A percentile compares a stretch with the other conserved stretches of the same genome.
Conservation (phyloP, 2,888 invertebrate species). For the Limnephilus auricula region DNA sequence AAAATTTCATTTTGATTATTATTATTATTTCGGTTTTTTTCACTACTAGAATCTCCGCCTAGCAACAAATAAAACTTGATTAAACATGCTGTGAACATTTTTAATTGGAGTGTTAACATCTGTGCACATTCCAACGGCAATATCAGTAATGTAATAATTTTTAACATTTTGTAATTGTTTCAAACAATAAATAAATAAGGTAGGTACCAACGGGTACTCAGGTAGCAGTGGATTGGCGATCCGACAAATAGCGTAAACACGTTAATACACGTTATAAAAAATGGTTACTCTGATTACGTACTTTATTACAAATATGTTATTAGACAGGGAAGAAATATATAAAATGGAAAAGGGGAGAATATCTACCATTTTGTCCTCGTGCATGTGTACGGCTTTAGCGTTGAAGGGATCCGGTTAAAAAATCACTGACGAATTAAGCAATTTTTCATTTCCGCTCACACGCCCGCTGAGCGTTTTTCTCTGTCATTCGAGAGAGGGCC, state of each 20-base stretch:
- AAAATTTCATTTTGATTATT: no score
- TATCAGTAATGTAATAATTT: no score
- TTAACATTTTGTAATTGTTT: no score
- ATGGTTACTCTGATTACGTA: background rate
- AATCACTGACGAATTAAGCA: conserved; percentile 44
- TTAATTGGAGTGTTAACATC: no score
- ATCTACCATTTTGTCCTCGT: background rate
- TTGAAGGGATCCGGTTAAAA: background rate
- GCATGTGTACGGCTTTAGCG: background rate
- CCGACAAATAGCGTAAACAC: background rate
- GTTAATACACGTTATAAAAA: no score
- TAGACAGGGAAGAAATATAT: background rate
- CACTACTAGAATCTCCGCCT: no score
- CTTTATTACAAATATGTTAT: background rate
- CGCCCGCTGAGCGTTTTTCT: conserved; percentile 33
- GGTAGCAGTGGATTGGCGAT: background rate
- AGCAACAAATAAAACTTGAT: no score
- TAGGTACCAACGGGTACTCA: background rate
- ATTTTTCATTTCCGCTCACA: conserved; percentile 48
- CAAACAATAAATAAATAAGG: no score
- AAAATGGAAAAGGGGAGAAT: background rate
- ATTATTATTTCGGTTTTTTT: no score
- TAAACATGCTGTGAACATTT: no score
- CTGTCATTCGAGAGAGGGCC: background rate
- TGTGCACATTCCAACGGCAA: no score